A percentile compares a stretch with the other conserved stretches of the same genome.
Evolutionary conservation across 2,888 invertebrate species (phyloP).

Genomic region (Ptilodon capucinus): DNA sequence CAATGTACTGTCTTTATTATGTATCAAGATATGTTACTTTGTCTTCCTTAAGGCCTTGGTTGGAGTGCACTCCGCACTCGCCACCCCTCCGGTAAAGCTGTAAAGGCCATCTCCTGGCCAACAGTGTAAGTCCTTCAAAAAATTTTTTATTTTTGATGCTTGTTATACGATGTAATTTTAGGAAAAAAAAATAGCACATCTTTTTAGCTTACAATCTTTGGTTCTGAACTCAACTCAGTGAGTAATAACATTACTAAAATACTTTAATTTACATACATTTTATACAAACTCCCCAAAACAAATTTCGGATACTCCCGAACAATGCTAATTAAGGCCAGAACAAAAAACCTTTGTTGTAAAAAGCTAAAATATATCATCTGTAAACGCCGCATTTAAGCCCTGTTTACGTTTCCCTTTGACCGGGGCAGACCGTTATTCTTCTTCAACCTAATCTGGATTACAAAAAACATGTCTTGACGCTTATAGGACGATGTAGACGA

Average conservation of each 20-base stretch:
- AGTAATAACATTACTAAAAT: too few relatives aligned
- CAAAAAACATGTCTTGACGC: conserved; percentile 52
- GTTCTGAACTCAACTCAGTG: too few relatives aligned
- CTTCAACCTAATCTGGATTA: conserved; percentile 58
- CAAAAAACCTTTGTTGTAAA: conserved; percentile 7
- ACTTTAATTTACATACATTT: too few relatives aligned
- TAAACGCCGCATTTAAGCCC: conserved; percentile 22
- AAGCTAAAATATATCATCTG: conserved; percentile 23
- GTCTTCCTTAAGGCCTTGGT: too few relatives aligned
- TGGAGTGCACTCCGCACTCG: too few relatives aligned
- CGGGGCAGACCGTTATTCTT: conserved; percentile 51
- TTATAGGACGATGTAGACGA: conserved; percentile 25
- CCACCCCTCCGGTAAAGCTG: too few relatives aligned
- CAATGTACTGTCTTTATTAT: not conserved
- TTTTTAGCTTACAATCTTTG: too few relatives aligned
- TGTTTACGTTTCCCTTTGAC: conserved; percentile 54
- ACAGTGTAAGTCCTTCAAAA: too few relatives aligned
- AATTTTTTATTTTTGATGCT: too few relatives aligned
- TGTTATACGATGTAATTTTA: too few relatives aligned
- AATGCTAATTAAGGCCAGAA: conserved; percentile 22
- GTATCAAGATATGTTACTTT: conserved; percentile 1
- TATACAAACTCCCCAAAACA: not conserved
- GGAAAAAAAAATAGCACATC: too few relatives aligned
- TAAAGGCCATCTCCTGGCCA: too few relatives aligned
- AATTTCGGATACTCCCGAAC: conserved; percentile 2